phyloP scores from a whole-genome alignment of 2,888 invertebrate genomes.

The Drosophila bunnanda region DNA sequence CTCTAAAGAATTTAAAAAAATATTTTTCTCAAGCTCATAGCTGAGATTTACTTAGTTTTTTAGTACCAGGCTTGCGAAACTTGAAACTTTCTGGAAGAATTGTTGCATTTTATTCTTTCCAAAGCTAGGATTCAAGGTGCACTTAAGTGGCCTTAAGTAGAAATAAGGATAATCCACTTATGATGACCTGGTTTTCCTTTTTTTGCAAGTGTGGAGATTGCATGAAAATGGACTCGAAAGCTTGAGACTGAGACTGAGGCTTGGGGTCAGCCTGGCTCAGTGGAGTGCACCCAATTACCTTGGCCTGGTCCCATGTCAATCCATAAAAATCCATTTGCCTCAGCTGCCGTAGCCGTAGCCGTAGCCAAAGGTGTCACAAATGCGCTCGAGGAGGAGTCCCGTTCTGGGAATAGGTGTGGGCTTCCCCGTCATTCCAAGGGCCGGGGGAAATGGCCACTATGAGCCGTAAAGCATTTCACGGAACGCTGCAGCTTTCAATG shows the following conservation, averaged over 20 bases:
- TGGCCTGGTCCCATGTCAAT: constrained; percentile 66
- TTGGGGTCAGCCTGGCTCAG: constrained; percentile 9
- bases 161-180: constrained; percentile 5
- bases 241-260: neutral
- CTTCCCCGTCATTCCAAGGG: constrained; percentile 6
- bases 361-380: constrained; percentile 74
- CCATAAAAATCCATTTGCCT: constrained; percentile 78
- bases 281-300: constrained; percentile 74
- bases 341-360: constrained; percentile 29
- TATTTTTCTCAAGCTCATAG: too few relatives aligned
- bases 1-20: too few relatives aligned
- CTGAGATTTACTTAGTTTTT: too few relatives aligned
- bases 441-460: constrained; percentile 15
- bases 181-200: neutral
- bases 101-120: neutral
- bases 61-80: too few relatives aligned
- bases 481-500: constrained; percentile 80
- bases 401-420: constrained; percentile 19
- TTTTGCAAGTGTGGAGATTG: constrained; percentile 16
- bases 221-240: constrained; percentile 3
- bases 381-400: constrained; percentile 68
- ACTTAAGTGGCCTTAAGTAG: neutral
- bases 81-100: too few relatives aligned
- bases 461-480: constrained; percentile 78
- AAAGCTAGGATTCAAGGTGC: neutral